These are phyloP conservation scores for Cynocephalus volans DNA, from an alignment of 2,113 vertebrate genomes.

Conservation along the genomic window DNA sequence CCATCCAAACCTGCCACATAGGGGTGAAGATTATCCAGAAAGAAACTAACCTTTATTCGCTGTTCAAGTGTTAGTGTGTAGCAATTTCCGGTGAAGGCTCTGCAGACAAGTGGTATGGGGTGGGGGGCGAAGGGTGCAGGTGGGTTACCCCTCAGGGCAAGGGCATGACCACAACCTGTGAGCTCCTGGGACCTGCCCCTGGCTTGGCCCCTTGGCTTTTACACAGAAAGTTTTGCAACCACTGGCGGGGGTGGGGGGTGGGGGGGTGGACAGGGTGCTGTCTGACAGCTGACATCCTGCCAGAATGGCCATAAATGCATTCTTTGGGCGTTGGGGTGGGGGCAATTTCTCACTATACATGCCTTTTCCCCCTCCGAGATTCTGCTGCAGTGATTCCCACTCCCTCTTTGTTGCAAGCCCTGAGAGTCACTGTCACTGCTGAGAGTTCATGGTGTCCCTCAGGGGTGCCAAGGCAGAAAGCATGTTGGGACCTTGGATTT, in stretches of 20 bases:
- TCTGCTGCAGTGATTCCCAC: too few species aligned
- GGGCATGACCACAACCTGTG: neutral
- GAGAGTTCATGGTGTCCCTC: neutral
- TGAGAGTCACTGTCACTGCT: neutral
- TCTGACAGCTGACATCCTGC: neutral
- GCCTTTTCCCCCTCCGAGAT: neutral
- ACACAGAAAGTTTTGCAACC: neutral
- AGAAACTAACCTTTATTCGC: neutral
- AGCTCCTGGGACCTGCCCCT: neutral
- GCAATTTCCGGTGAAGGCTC: neutral
- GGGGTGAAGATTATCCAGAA: neutral
- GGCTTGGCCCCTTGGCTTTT: neutral
- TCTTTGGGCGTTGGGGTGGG: neutral
- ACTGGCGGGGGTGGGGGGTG: too few species aligned
- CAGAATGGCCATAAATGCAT: neutral
- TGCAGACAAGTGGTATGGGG: neutral
- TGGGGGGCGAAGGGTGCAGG: too few species aligned
- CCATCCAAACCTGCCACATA: neutral
- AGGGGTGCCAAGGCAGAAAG: neutral
- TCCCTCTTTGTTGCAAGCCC: neutral
- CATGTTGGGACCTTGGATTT: neutral
- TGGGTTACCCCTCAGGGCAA: neutral
- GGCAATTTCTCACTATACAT: fast-evolving
- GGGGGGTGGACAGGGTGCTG: neutral
- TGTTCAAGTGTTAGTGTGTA: neutral